These are phyloP conservation scores for Xenopus laevis DNA, from an alignment of 2,113 vertebrate genomes.

Conservation along the genomic window DNA sequence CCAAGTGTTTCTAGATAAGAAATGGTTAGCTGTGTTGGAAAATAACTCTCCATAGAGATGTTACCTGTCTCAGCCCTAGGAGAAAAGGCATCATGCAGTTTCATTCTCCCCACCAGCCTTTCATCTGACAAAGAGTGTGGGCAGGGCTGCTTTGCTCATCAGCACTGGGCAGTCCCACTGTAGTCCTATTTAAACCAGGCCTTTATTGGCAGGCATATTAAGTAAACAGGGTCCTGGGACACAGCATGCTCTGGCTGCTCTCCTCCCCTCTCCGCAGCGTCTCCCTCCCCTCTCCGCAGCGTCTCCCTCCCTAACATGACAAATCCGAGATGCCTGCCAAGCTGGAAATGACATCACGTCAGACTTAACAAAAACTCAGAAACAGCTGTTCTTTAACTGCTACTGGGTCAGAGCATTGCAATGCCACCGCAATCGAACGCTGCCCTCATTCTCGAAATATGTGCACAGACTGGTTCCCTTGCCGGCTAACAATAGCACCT, in stretches of 20 bases:
- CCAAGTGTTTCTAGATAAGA: background rate
- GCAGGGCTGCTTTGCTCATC: slow-evolving; percentile 57
- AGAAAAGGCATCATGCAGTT: slow-evolving; percentile 78
- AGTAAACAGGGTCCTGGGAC: slow-evolving; percentile 73
- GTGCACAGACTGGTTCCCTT: too few relatives aligned
- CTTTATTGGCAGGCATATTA: slow-evolving; percentile 62
- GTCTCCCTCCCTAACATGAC: slow-evolving; percentile 66
- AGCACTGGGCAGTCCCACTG: slow-evolving; percentile 46
- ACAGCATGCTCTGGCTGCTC: slow-evolving; percentile 52
- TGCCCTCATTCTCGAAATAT: too few relatives aligned
- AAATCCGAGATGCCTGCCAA: slow-evolving; percentile 67
- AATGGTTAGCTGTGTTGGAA: background rate
- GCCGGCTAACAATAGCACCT: too few relatives aligned
- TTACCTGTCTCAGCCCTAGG: slow-evolving; percentile 79
- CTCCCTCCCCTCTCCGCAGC: slow-evolving; percentile 59
- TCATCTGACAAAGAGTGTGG: slow-evolving; percentile 59
- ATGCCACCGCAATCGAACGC: too few relatives aligned
- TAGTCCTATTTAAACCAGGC: slow-evolving; percentile 54
- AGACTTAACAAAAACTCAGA: slow-evolving; percentile 43
- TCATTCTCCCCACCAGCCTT: slow-evolving; percentile 63
- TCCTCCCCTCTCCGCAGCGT: slow-evolving; percentile 52
- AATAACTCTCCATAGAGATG: background rate
- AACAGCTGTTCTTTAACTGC: slow-evolving; percentile 53
- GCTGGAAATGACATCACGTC: slow-evolving; percentile 77
- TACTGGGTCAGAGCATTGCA: background rate